Evolutionary conservation across 2,888 invertebrate genomes (phyloP), one percentile per base, ranked within the genome.

Genomic region (Prenolepis imparis): DNA sequence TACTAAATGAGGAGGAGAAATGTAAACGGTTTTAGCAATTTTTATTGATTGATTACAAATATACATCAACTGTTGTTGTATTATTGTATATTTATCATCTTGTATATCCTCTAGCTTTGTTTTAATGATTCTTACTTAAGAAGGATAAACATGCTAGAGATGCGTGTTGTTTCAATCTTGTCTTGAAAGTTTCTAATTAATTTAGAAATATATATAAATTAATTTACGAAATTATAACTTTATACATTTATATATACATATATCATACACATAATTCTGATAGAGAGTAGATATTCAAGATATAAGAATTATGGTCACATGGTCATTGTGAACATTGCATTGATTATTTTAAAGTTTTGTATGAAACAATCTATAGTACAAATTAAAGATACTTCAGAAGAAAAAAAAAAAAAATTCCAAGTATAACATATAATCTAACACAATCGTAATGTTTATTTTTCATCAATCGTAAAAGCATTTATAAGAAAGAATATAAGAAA

Each of bases 41-140:
- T 78, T 78, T 78, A 78, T 78, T 78, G 12, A 41, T 78, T 59
- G 59, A 70, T 78, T 59, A 78, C 70, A 78, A 81, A 81, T 81
- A 81, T 81, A 75, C 75, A 81, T 63, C 63, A 64, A 48, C n/a
- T 44, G 44, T 44, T 44, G 48, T 48, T 52, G 48, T 52, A 48
- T 41, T 74, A 36, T 78, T 77, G 44, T 59, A 77, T 77, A 55
- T 77, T 77, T 77, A 78, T 78, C 18, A 59, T 44, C 28, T 78
- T n/a, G 11, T 78, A 59, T 32, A 59, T 32, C 39, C 18, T 77
- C 68, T 68, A 78, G 44, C 28, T 66, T 55, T 18, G 3, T 66
- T 57, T 59, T 67, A 59, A 41, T 59, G 44, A 59, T 3, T 78
- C 64, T 75, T 77, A 41, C 24, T 66, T 57, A 21, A 21, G 6